phyloP scores from a whole-genome alignment of 2,113 vertebrate genomes.

The Drymodes brunneopygia region DNA sequence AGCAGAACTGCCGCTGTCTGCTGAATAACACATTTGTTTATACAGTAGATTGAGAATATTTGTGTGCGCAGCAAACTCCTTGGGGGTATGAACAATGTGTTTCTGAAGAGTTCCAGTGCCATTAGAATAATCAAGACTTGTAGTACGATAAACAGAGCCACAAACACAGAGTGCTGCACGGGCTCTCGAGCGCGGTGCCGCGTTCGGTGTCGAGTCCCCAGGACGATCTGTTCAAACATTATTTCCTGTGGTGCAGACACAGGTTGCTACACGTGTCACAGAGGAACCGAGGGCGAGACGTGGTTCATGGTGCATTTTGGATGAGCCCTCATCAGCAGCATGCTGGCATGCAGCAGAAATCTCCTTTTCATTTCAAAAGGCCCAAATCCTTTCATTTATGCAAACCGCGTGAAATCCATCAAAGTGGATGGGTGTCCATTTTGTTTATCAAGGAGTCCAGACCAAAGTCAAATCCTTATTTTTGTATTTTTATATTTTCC shows the following conservation, averaged over 20 bases:
- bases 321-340: background rate
- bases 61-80: constrained; percentile 41
- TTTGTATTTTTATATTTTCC: background rate
- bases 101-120: constrained; percentile 53
- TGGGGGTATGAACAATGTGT: constrained; percentile 60
- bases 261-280: background rate
- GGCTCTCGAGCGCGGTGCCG: background rate
- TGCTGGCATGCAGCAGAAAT: background rate
- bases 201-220: background rate
- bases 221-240: constrained; percentile 41
- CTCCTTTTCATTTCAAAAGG: background rate
- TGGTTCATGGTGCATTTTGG: constrained; percentile 50
- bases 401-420: background rate
- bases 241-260: constrained; percentile 15
- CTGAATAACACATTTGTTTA: constrained; percentile 69
- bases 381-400: background rate
- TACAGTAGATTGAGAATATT: constrained; percentile 58
- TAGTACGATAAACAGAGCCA: constrained; percentile 57
- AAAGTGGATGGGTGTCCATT: background rate
- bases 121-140: constrained; percentile 68
- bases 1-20: constrained; percentile 19
- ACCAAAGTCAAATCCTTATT: background rate
- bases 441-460: background rate
- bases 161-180: background rate
- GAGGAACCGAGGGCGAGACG: background rate